Evolutionary conservation across 2,797 vertebrate genomes (phyloP).

Genomic region (Coilia nasus): DNA sequence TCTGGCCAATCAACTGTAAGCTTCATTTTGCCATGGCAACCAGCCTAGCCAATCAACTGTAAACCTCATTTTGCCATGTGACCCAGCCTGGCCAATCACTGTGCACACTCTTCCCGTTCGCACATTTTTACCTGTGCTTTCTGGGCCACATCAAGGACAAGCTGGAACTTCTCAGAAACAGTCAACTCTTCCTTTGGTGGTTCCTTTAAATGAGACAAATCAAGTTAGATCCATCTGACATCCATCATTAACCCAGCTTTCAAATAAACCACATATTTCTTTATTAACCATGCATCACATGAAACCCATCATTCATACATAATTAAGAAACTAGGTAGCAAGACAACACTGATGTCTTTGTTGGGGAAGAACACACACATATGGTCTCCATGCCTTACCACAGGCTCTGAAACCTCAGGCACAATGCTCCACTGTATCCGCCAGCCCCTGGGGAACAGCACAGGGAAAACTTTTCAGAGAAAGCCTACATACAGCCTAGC

Average conservation of each 20-base stretch:
- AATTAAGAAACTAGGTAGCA: not conserved
- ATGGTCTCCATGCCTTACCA: conserved; percentile 74
- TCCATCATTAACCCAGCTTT: not conserved
- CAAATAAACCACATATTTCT: not conserved
- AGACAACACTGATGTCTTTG: not conserved
- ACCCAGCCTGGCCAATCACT: not conserved
- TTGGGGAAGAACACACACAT: not conserved
- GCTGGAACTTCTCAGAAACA: conserved; percentile 96
- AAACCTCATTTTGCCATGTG: too few relatives aligned
- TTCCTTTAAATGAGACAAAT: conserved; percentile 70
- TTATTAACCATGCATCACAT: not conserved
- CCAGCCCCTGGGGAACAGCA: conserved; percentile 84
- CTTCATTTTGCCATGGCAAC: too few relatives aligned
- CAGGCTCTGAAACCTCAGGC: conserved; percentile 89
- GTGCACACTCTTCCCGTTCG: not conserved
- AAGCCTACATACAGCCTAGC: not conserved
- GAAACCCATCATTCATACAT: not conserved
- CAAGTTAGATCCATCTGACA: not conserved
- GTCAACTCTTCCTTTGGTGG: conserved; percentile 93
- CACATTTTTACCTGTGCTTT: conserved; percentile 86
- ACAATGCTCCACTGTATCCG: conserved; percentile 99
- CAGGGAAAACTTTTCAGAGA: not conserved
- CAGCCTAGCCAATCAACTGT: too few relatives aligned
- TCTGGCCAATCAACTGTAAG: too few relatives aligned
- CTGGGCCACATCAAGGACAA: conserved; percentile 96